Conservation (phyloP, 2,888 invertebrate genomes). For the Eupithecia tripunctaria region DNA sequence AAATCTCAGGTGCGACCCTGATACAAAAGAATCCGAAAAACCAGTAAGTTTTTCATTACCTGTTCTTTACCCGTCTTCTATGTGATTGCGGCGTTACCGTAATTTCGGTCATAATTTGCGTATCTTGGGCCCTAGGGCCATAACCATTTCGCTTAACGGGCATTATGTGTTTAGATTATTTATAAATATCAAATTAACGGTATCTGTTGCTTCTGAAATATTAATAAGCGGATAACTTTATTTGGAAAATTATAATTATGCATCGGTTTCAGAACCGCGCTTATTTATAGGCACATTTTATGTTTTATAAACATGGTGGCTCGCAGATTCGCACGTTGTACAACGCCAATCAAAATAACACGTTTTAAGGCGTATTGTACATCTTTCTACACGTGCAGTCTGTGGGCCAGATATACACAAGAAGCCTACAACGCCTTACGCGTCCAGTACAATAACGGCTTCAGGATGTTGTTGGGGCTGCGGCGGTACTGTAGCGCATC, state of each 20-base stretch:
- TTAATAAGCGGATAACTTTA: background rate
- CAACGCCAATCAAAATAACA: too few relatives aligned
- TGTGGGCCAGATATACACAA: too few relatives aligned
- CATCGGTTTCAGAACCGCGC: background rate
- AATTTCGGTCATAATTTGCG: slow-evolving; percentile 31
- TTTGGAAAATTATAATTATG: background rate
- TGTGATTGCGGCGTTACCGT: slow-evolving; percentile 13
- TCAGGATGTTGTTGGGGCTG: too few relatives aligned
- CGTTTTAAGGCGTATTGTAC: too few relatives aligned
- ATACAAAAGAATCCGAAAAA: background rate
- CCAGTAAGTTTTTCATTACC: background rate
- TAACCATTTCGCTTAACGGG: slow-evolving; percentile 26
- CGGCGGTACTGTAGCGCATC: too few relatives aligned
- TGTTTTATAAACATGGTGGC: too few relatives aligned
- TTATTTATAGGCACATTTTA: background rate
- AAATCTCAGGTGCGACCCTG: background rate
- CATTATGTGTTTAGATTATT: slow-evolving; percentile 23
- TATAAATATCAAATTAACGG: slow-evolving; percentile 21
- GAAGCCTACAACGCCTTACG: too few relatives aligned
- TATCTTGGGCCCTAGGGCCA: slow-evolving; percentile 25
- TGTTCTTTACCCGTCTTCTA: background rate
- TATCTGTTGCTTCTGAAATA: slow-evolving; percentile 1
- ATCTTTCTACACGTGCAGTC: too few relatives aligned
- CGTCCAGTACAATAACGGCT: too few relatives aligned
- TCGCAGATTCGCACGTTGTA: too few relatives aligned